These are phyloP conservation scores for Sinelater perroti DNA, from an alignment of 2,888 invertebrate genomes.

Conservation along the genomic window DNA sequence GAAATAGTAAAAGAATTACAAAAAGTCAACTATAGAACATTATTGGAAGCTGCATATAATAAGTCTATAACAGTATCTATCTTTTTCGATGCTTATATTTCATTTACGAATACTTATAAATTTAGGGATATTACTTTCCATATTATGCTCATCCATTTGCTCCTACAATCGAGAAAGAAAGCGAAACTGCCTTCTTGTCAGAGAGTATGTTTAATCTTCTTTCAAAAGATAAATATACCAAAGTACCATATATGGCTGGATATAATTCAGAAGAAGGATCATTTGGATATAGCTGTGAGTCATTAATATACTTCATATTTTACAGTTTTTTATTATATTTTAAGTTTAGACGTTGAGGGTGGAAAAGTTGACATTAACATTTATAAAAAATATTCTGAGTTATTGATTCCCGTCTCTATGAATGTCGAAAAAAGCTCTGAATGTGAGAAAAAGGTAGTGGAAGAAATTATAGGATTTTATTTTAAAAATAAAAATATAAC, in stretches of 20 bases:
- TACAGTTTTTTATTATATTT: too few relatives aligned
- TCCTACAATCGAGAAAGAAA: constrained; percentile 14
- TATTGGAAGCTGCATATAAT: constrained; percentile 21
- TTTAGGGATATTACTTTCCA: constrained; percentile 19
- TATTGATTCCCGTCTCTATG: constrained; percentile 15
- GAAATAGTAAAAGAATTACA: constrained; percentile 10
- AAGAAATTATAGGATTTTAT: constrained; percentile 2
- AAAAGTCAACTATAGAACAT: constrained; percentile 11
- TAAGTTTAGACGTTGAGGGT: constrained; percentile 7
- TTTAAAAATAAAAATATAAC: constrained; percentile 11
- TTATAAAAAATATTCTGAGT: constrained; percentile 8
- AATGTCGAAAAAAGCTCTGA: background rate
- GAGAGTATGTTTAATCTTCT: constrained; percentile 5
- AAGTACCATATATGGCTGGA: constrained; percentile 28
- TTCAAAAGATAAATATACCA: constrained; percentile 5
- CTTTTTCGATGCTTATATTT: too few relatives aligned
- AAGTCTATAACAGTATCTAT: constrained; percentile 16
- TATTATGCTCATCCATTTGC: constrained; percentile 27
- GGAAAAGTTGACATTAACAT: constrained; percentile 6
- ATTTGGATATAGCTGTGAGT: constrained; percentile 20
- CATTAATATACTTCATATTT: too few relatives aligned
- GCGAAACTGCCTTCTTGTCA: constrained; percentile 14
- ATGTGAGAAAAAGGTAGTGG: background rate
- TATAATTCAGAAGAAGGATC: constrained; percentile 30
- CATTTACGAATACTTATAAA: background rate